phyloP scores from a whole-genome alignment of 2,113 vertebrate species.

The Helogale parvula region DNA sequence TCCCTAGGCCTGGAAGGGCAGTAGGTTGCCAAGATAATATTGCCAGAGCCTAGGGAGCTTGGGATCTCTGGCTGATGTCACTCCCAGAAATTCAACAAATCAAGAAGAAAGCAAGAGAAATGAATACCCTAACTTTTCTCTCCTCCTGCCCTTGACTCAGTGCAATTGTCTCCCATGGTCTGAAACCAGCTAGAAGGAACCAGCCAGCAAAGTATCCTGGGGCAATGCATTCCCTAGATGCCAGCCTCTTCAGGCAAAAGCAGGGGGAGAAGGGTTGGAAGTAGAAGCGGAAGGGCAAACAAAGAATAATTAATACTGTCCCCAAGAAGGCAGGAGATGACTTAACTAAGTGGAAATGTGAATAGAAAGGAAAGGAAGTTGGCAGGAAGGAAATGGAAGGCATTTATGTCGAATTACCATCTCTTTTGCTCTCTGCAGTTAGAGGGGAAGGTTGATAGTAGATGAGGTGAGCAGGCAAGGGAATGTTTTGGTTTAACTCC shows the following conservation, averaged over 20 bases:
- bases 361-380: neutral
- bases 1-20: neutral
- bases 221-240: neutral
- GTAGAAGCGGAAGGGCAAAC: neutral
- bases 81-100: neutral
- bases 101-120: neutral
- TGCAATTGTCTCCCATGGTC: neutral
- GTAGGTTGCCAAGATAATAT: neutral
- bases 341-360: neutral
- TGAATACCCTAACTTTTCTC: neutral
- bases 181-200: neutral
- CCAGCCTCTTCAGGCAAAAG: neutral
- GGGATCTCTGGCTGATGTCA: neutral
- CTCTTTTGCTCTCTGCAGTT: neutral
- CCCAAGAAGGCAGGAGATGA: neutral
- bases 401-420: neutral
- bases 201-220: neutral
- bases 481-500: neutral
- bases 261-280: neutral
- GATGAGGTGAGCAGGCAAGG: neutral
- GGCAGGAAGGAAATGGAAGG: neutral
- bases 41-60: neutral
- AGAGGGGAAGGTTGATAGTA: neutral
- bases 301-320: neutral
- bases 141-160: neutral